Evolutionary conservation across 2,888 invertebrate species (phyloP).

Genomic region (Cyrtodaria siliqua): DNA sequence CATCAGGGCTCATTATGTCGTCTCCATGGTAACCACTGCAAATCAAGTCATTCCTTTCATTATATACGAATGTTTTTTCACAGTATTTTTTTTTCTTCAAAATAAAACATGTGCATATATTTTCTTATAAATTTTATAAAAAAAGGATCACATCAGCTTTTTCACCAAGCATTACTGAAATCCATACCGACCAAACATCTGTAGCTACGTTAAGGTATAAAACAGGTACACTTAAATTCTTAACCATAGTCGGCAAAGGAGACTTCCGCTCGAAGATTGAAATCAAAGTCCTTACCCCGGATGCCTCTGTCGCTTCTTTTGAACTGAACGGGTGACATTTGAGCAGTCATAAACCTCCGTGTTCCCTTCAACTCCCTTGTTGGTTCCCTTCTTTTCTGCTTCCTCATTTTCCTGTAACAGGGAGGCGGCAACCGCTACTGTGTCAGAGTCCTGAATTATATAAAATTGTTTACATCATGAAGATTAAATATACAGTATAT

Average conservation of each 20-base stretch:
- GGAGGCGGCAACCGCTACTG: slow-evolving; percentile 39
- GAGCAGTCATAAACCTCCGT: slow-evolving; percentile 74
- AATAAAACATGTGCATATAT: too few relatives aligned
- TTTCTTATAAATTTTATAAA: too few relatives aligned
- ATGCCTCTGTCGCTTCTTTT: slow-evolving; percentile 49
- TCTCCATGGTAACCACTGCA: slow-evolving; percentile 89
- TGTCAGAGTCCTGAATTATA: slow-evolving; percentile 48
- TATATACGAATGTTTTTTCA: too few relatives aligned
- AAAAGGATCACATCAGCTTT: too few relatives aligned
- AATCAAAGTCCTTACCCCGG: slow-evolving; percentile 44
- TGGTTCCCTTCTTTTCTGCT: neutral
- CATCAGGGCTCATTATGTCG: slow-evolving; percentile 87
- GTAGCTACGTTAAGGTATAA: too few relatives aligned
- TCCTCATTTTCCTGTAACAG: slow-evolving; percentile 50
- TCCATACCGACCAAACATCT: neutral
- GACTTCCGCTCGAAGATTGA: too few relatives aligned
- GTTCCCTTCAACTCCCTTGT: slow-evolving; percentile 41
- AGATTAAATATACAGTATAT: too few relatives aligned
- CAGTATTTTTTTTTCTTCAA: too few relatives aligned
- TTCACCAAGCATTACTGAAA: too few relatives aligned
- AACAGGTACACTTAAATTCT: too few relatives aligned
- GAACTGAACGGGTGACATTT: slow-evolving; percentile 21
- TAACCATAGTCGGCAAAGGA: too few relatives aligned
- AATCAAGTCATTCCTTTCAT: neutral
- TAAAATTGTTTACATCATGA: too few relatives aligned